These are phyloP conservation scores for Bradypodion ventrale DNA, from an alignment of 2,797 vertebrate genomes.

Conservation along the genomic window DNA sequence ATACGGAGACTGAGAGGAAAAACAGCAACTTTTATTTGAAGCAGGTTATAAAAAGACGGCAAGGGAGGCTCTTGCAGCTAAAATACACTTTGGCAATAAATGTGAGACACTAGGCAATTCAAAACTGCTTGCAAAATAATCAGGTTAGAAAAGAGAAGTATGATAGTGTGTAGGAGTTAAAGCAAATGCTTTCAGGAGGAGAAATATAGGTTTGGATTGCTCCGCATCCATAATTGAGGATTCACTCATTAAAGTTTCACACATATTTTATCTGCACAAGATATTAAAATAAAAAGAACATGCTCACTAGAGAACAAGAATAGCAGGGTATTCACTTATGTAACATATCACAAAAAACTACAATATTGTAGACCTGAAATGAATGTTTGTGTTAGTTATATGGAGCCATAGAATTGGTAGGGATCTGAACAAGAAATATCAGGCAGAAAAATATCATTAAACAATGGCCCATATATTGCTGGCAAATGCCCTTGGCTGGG, in stretches of 20 bases:
- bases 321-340: fast-evolving
- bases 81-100: slow-evolving; percentile 55
- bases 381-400: background rate
- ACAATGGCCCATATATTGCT: no score
- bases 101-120: slow-evolving; percentile 55
- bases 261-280: background rate
- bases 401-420: background rate
- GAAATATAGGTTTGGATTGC: slow-evolving; percentile 37
- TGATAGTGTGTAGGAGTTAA: slow-evolving; percentile 58
- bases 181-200: slow-evolving; percentile 54
- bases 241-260: slow-evolving; percentile 40
- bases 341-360: slow-evolving; percentile 1
- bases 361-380: slow-evolving; percentile 13
- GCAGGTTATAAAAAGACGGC: slow-evolving; percentile 48
- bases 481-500: no score
- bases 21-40: slow-evolving; percentile 61
- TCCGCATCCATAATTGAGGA: slow-evolving; percentile 58
- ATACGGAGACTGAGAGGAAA: slow-evolving; percentile 28
- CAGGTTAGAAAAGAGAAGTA: slow-evolving; percentile 50
- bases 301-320: fast-evolving
- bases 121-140: slow-evolving; percentile 58
- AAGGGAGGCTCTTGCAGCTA: slow-evolving; percentile 41
- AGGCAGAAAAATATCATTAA: no score
- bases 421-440: background rate
- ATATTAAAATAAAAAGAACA: slow-evolving; percentile 32